Conservation (phyloP, 2,113 vertebrate genomes). For the Lepisosteus oculatus region DNA sequence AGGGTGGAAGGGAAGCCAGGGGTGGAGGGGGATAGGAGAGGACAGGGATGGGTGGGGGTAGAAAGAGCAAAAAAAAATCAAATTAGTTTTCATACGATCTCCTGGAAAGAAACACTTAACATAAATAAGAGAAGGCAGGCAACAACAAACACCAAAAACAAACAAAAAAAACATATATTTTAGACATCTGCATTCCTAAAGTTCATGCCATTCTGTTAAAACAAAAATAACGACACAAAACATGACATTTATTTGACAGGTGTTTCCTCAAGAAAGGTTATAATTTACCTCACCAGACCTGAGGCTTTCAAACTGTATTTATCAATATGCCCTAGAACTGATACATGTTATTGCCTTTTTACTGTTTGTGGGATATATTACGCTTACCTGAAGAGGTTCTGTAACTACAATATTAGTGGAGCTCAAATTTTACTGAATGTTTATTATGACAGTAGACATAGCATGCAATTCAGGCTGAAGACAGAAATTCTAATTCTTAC, state of each 20-base stretch:
- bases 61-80: slow-evolving; percentile 28
- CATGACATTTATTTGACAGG: too few relatives aligned
- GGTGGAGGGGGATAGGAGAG: slow-evolving; percentile 38
- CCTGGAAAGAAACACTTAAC: slow-evolving; percentile 25
- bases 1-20: slow-evolving; percentile 52
- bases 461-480: not conserved
- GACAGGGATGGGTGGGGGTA: slow-evolving; percentile 24
- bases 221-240: not conserved
- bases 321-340: too few relatives aligned
- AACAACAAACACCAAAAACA: slow-evolving; percentile 62
- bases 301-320: too few relatives aligned
- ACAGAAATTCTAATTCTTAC: not conserved
- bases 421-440: not conserved
- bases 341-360: too few relatives aligned
- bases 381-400: too few relatives aligned
- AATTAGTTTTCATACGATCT: slow-evolving; percentile 44
- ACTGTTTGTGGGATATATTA: too few relatives aligned
- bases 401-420: too few relatives aligned
- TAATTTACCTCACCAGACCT: too few relatives aligned
- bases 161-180: slow-evolving; percentile 54
- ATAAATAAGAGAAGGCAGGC: slow-evolving; percentile 39
- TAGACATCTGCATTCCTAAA: slow-evolving; percentile 95
- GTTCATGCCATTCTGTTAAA: slow-evolving; percentile 48
- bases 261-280: too few relatives aligned
- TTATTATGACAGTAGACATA: not conserved